A percentile compares a stretch with the other conserved stretches of the same genome.
phyloP scores from a whole-genome alignment of 2,797 vertebrate species.

The Hypotaenidia okinawae region DNA sequence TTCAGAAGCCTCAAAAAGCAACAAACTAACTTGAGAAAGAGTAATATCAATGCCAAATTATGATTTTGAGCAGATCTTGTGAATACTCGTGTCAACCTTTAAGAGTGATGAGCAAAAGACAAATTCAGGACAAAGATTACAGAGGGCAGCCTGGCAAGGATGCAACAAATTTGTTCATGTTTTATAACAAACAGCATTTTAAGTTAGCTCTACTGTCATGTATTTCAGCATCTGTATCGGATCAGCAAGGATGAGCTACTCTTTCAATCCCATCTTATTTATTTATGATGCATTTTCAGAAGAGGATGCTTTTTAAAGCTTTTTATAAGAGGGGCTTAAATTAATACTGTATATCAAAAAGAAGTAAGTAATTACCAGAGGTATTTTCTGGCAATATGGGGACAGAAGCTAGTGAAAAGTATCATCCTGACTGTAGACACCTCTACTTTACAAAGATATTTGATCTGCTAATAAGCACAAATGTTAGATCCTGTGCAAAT shows the following conservation, averaged over 20 bases:
- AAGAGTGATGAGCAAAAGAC: background rate
- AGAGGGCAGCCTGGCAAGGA: background rate
- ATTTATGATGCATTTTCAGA: constrained; percentile 42
- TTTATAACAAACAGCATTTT: constrained; percentile 40
- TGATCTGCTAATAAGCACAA: background rate
- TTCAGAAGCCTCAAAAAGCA: background rate
- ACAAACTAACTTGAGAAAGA: background rate
- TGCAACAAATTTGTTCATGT: background rate
- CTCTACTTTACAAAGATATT: background rate
- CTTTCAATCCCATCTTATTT: constrained; percentile 52
- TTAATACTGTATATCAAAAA: background rate
- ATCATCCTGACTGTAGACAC: background rate
- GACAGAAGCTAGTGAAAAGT: background rate
- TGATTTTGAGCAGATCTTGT: background rate
- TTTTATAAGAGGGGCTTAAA: constrained; percentile 59
- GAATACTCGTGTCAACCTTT: background rate
- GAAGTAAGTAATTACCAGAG: constrained; percentile 27
- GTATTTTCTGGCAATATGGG: background rate
- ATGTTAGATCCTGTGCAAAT: background rate
- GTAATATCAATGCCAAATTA: background rate
- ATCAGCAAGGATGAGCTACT: constrained; percentile 38
- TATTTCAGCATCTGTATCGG: constrained; percentile 44
- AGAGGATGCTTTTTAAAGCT: constrained; percentile 44
- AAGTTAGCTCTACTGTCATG: constrained; percentile 20
- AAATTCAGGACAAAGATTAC: background rate